These are phyloP conservation scores for Copidosoma aretas DNA, from an alignment of 2,888 invertebrate species.

Conservation along the genomic window DNA sequence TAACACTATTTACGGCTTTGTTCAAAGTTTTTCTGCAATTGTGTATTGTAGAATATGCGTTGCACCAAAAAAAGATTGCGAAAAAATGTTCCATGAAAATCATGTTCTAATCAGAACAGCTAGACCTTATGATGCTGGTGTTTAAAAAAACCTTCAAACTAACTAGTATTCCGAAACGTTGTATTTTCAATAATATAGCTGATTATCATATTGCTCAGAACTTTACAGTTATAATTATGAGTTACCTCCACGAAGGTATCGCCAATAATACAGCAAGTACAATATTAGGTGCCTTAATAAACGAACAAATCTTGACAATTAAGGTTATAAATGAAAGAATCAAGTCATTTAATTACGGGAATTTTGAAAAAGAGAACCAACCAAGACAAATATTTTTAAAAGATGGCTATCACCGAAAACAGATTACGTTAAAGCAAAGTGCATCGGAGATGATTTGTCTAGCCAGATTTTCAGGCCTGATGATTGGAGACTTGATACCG, in stretches of 20 bases:
- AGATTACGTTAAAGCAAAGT: neutral
- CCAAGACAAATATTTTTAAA: neutral
- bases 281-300: too few species aligned
- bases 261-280: too few species aligned
- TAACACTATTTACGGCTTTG: neutral
- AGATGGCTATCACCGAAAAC: neutral
- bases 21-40: neutral
- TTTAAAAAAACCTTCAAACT: neutral
- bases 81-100: neutral
- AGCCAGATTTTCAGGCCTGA: neutral
- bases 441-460: constrained; percentile 1
- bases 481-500: neutral
- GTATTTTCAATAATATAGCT: too few species aligned
- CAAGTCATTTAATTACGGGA: too few species aligned
- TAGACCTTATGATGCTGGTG: neutral
- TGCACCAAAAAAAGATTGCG: neutral
- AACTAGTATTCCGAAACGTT: too few species aligned
- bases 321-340: too few species aligned
- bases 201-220: too few species aligned
- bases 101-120: neutral
- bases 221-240: too few species aligned
- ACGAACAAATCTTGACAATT: too few species aligned
- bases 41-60: neutral
- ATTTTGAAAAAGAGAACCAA: neutral
- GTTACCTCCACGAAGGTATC: too few species aligned